A percentile compares a stretch with the other conserved stretches of the same genome.
phyloP scores from a whole-genome alignment of 2,888 invertebrate species.

The Nysson spinosus region DNA sequence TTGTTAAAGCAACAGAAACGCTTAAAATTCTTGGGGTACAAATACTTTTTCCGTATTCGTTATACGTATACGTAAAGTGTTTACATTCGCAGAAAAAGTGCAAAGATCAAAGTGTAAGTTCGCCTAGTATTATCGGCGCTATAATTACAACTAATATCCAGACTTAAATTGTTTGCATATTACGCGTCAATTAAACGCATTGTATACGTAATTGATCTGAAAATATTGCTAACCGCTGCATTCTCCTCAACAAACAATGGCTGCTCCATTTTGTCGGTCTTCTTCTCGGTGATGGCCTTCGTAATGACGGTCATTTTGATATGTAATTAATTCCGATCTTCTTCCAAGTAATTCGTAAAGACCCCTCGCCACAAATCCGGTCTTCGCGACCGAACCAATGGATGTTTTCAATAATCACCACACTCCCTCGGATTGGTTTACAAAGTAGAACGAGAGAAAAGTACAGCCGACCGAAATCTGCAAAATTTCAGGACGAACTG shows the following conservation, averaged over 20 bases:
- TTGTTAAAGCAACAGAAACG: too few species aligned
- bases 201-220: too few species aligned
- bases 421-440: slow-evolving; percentile 1
- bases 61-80: too few species aligned
- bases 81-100: too few species aligned
- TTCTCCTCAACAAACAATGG: slow-evolving; percentile 82
- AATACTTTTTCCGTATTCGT: too few species aligned
- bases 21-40: too few species aligned
- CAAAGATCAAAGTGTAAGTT: too few species aligned
- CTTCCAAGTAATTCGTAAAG: not conserved
- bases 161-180: too few species aligned
- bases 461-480: slow-evolving; percentile 1
- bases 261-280: slow-evolving; percentile 82
- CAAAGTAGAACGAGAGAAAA: slow-evolving; percentile 10
- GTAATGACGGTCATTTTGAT: slow-evolving; percentile 87
- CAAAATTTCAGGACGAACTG: slow-evolving; percentile 38
- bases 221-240: slow-evolving; percentile 69
- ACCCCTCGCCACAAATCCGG: not conserved
- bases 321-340: slow-evolving; percentile 7
- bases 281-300: slow-evolving; percentile 86
- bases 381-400: not conserved
- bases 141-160: too few species aligned
- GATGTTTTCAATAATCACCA: slow-evolving; percentile 8
- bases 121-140: too few species aligned
- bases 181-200: too few species aligned